Evolutionary conservation across 2,797 vertebrate genomes (phyloP).

Genomic region (Alauda arvensis): DNA sequence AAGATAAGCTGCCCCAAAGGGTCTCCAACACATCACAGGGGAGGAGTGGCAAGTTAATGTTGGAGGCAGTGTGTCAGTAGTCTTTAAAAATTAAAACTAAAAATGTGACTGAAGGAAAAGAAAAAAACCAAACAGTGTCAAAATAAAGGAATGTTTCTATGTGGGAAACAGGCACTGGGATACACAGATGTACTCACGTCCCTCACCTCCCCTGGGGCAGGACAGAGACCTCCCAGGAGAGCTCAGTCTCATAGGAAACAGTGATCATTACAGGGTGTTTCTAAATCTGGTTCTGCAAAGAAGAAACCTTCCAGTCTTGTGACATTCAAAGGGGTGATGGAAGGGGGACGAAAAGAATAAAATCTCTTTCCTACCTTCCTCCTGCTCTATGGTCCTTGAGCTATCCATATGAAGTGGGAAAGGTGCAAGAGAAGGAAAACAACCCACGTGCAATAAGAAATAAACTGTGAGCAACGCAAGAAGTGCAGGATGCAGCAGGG

Average conservation of each 20-base stretch:
- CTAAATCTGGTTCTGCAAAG: background rate
- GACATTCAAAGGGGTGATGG: background rate
- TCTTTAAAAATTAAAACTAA: background rate
- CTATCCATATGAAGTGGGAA: background rate
- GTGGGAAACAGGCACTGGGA: background rate
- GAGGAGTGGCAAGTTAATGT: background rate
- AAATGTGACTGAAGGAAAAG: background rate
- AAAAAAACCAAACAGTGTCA: accelerated
- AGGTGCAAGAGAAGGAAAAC: background rate
- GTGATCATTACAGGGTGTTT: background rate
- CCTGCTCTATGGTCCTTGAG: background rate
- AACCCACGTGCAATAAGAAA: background rate
- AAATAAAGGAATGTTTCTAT: background rate
- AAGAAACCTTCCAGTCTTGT: background rate
- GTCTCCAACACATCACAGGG: background rate
- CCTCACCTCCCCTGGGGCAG: background rate
- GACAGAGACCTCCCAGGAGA: background rate
- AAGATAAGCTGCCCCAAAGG: background rate
- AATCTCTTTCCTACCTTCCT: background rate
- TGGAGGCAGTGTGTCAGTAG: background rate
- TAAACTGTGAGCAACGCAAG: background rate
- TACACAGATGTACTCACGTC: background rate
- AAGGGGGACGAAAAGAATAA: background rate
- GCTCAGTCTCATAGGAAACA: background rate
- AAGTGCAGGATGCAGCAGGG: accelerated